Conservation (phyloP, 2,113 vertebrate species). For the Phycodurus eques region DNA sequence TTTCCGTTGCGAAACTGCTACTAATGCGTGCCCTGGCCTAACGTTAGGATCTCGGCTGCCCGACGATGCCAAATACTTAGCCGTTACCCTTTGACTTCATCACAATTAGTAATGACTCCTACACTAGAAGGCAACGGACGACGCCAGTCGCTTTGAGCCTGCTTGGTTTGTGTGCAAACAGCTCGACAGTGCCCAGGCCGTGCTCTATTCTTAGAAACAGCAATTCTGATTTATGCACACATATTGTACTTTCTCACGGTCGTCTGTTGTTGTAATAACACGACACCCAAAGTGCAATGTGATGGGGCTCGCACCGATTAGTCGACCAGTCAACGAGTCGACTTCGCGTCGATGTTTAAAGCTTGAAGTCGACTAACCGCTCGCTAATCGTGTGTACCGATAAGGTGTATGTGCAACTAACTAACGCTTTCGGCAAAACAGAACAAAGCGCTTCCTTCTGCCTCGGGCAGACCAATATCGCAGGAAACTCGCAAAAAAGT, state of each 20-base stretch:
- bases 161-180: conserved; percentile 18
- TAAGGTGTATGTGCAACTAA: too few species aligned
- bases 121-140: conserved; percentile 14
- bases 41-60: conserved; percentile 45
- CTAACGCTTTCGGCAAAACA: too few species aligned
- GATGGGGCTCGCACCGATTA: background rate
- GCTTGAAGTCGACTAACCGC: too few species aligned
- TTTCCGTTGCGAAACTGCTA: conserved; percentile 53
- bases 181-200: conserved; percentile 32
- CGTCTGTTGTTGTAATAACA: background rate
- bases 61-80: conserved; percentile 39
- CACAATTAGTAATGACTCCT: background rate
- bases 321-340: background rate
- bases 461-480: too few species aligned
- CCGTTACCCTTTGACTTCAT: conserved; percentile 17
- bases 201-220: conserved; percentile 2
- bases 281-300: background rate
- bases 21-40: conserved; percentile 61
- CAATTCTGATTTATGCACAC: background rate
- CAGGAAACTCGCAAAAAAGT: too few species aligned
- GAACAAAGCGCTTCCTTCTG: too few species aligned
- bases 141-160: conserved; percentile 28
- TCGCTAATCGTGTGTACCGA: too few species aligned
- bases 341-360: too few species aligned
- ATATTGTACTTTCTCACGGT: background rate